A percentile compares a stretch with the other conserved stretches of the same genome.
These are phyloP conservation scores for Xylocopa sonorina DNA, from an alignment of 1,140 invertebrate species.

Conservation along the genomic window DNA sequence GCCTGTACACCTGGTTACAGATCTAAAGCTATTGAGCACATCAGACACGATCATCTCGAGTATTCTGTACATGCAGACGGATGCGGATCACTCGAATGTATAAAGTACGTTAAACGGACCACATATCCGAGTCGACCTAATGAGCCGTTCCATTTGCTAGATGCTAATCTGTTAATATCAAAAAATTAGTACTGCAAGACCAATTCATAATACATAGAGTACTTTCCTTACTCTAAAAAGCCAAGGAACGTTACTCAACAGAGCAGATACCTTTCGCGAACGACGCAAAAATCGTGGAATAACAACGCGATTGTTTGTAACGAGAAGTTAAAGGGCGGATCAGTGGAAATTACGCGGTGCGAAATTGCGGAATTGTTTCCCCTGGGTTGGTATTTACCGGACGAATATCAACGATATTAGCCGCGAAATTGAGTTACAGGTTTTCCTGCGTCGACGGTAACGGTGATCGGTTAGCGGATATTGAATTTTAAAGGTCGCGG, in stretches of 20 bases:
- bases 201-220: too few species aligned
- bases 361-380: neutral
- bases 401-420: slow-evolving; percentile 30
- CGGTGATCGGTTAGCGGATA: slow-evolving; percentile 22
- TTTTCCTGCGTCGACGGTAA: neutral
- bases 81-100: neutral
- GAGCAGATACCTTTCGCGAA: too few species aligned
- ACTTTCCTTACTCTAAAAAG: too few species aligned
- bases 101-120: neutral
- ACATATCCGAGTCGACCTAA: neutral
- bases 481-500: slow-evolving; percentile 15
- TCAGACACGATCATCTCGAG: neutral
- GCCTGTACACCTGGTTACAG: neutral
- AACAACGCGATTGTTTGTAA: neutral
- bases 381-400: neutral
- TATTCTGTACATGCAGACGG: neutral
- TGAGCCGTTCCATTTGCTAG: neutral
- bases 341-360: neutral
- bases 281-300: neutral
- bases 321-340: too few species aligned
- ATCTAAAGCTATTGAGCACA: neutral
- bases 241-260: too few species aligned
- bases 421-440: slow-evolving; percentile 14
- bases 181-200: too few species aligned
- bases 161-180: too few species aligned